Evolutionary conservation across 2,888 invertebrate species (phyloP).

Genomic region (Onchidella celtica): DNA sequence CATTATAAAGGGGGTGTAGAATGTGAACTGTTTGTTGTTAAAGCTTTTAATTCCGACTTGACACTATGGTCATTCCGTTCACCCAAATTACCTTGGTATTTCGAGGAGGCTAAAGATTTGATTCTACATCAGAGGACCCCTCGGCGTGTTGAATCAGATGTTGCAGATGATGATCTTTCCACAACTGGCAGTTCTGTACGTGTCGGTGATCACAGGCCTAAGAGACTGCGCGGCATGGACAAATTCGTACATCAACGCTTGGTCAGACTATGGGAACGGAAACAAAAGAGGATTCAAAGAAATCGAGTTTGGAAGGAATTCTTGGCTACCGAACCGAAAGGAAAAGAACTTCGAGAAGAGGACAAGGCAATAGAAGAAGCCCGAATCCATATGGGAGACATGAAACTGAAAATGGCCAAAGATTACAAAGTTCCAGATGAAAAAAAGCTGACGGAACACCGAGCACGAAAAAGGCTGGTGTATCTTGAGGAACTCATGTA

Average conservation of each 20-base stretch:
- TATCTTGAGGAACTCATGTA: constrained; percentile 37
- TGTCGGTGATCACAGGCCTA: constrained; percentile 12
- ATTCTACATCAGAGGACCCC: constrained; percentile 37
- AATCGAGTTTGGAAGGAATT: constrained; percentile 39
- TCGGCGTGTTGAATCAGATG: constrained; percentile 23
- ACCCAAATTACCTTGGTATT: constrained; percentile 27
- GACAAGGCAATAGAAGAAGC: constrained; percentile 44
- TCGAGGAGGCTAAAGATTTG: constrained; percentile 35
- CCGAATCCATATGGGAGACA: constrained; percentile 36
- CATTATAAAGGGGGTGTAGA: constrained; percentile 21
- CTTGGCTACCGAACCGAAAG: constrained; percentile 43
- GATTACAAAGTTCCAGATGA: constrained; percentile 44
- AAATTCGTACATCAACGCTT: constrained; percentile 42
- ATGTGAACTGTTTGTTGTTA: constrained; percentile 29
- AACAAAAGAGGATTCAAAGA: constrained; percentile 30
- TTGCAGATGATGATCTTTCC: constrained; percentile 18
- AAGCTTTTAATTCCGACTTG: constrained; percentile 31
- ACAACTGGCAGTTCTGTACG: not conserved
- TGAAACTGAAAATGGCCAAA: constrained; percentile 37
- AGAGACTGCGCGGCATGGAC: constrained; percentile 31
- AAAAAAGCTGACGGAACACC: constrained; percentile 34
- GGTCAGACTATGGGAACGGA: constrained; percentile 41
- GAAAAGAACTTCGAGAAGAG: constrained; percentile 40
- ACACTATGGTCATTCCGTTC: constrained; percentile 34
- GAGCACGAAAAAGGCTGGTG: constrained; percentile 30